phyloP scores from a whole-genome alignment of 2,888 invertebrate species.

The Tromatobia lineatoria region DNA sequence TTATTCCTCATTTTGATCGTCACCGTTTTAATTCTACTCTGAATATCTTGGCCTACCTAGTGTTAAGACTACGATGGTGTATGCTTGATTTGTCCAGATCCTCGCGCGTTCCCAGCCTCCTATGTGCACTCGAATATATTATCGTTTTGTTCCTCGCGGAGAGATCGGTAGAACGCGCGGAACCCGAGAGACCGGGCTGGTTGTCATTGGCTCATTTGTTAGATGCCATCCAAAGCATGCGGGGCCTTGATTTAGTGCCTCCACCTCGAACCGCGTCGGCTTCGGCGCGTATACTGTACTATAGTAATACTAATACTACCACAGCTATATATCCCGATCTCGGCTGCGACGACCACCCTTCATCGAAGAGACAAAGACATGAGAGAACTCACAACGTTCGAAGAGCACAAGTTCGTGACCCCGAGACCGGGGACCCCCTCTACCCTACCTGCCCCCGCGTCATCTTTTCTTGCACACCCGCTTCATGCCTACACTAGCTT shows the following conservation, averaged over 20 bases:
- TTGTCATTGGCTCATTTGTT: conserved; percentile 86
- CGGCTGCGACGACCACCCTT: conserved; percentile 78
- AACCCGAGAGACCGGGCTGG: conserved; percentile 79
- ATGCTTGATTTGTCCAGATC: conserved; percentile 68
- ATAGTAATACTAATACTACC: conserved; percentile 58
- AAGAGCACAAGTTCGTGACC: conserved; percentile 79
- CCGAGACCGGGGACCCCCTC: conserved; percentile 48
- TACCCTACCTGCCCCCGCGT: conserved; percentile 8
- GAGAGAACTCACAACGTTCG: conserved; percentile 73
- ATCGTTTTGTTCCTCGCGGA: conserved; percentile 84
- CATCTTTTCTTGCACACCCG: conserved; percentile 35
- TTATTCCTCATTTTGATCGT: conserved; percentile 40
- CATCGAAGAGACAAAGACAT: conserved; percentile 83
- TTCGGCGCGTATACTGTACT: conserved; percentile 55
- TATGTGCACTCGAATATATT: conserved; percentile 82
- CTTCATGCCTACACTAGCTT: conserved; percentile 14
- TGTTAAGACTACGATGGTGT: conserved; percentile 51
- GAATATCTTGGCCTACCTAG: conserved; percentile 48
- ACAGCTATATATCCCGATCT: conserved; percentile 75
- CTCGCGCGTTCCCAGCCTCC: conserved; percentile 49
- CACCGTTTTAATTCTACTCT: conserved; percentile 14
- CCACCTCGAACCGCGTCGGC: conserved; percentile 79
- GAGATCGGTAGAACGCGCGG: conserved; percentile 71
- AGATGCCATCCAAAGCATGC: conserved; percentile 85
- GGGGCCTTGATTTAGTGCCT: conserved; percentile 85